Conservation (phyloP, 2,888 invertebrate species). For the Shargacucullia verbasci region DNA sequence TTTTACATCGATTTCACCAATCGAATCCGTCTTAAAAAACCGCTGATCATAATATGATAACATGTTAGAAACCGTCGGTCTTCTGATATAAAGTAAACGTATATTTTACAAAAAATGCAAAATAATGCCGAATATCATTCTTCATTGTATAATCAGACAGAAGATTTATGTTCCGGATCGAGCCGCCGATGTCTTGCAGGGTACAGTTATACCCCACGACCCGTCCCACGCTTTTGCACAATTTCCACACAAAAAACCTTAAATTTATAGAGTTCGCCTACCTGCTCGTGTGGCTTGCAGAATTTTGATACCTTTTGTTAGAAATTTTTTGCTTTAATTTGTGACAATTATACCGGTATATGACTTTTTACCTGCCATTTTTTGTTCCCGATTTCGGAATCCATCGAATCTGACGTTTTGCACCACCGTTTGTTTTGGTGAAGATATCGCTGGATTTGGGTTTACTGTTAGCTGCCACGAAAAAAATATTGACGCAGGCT, state of each 20-base stretch:
- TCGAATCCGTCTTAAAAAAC: too few relatives aligned
- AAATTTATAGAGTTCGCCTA: constrained; percentile 81
- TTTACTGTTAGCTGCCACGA: constrained; percentile 73
- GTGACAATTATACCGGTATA: constrained; percentile 89
- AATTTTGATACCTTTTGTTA: constrained; percentile 88
- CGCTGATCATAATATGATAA: too few relatives aligned
- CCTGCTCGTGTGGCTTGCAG: constrained; percentile 89
- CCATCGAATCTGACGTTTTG: constrained; percentile 79
- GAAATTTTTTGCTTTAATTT: constrained; percentile 87
- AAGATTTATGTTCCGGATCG: constrained; percentile 71
- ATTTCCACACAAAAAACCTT: constrained; percentile 72
- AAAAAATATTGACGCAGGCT: constrained; percentile 62
- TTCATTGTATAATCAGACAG: constrained; percentile 59
- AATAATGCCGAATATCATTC: constrained; percentile 43
- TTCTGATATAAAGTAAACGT: too few relatives aligned
- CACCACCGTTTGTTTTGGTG: constrained; percentile 83
- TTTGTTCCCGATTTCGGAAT: constrained; percentile 73
- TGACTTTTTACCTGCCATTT: constrained; percentile 88
- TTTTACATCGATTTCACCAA: too few relatives aligned
- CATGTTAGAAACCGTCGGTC: too few relatives aligned
- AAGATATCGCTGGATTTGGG: constrained; percentile 69
- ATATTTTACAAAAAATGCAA: constrained; percentile 40
- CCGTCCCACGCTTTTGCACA: constrained; percentile 88
- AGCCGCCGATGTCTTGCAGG: constrained; percentile 66
- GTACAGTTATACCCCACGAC: constrained; percentile 81